Percentiles rank a stretch among this genome's conserved stretches.
Conservation (phyloP, 2,113 vertebrate species). For the Semnornis frantzii region DNA sequence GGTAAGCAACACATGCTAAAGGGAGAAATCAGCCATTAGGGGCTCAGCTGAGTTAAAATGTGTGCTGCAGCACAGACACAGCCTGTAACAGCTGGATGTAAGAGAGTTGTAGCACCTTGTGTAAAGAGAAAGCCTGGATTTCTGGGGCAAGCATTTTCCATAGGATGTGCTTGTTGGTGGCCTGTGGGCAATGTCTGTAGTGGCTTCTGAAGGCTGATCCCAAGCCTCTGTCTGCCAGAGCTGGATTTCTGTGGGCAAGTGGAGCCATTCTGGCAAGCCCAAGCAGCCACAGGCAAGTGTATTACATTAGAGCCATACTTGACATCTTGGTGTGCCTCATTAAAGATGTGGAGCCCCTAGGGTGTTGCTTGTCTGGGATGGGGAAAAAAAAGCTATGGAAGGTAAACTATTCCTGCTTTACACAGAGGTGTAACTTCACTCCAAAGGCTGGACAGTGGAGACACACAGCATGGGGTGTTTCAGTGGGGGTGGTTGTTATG, state of each 20-base stretch:
- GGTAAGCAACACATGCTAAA: conserved; percentile 30
- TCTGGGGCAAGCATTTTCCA: background rate
- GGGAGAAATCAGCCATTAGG: background rate
- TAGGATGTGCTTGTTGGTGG: background rate
- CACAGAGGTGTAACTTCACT: background rate
- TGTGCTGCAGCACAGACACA: background rate
- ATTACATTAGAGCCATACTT: background rate
- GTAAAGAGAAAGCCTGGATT: background rate
- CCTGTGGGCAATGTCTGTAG: background rate
- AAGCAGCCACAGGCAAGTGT: background rate
- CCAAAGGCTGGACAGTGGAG: accelerated
- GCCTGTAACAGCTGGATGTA: accelerated
- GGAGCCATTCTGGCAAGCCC: background rate
- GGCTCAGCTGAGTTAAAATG: background rate
- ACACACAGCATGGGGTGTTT: accelerated
- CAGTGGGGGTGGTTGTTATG: accelerated
- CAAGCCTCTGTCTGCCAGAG: background rate
- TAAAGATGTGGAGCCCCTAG: background rate
- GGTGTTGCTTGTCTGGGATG: accelerated
- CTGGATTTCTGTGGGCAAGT: background rate
- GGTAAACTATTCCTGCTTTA: no score
- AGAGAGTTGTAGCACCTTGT: background rate
- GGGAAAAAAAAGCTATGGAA: background rate
- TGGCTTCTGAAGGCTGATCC: background rate
- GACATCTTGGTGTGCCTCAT: background rate